These are phyloP conservation scores for Chloroceryle amazona DNA, from an alignment of 2,797 vertebrate genomes.

Conservation along the genomic window DNA sequence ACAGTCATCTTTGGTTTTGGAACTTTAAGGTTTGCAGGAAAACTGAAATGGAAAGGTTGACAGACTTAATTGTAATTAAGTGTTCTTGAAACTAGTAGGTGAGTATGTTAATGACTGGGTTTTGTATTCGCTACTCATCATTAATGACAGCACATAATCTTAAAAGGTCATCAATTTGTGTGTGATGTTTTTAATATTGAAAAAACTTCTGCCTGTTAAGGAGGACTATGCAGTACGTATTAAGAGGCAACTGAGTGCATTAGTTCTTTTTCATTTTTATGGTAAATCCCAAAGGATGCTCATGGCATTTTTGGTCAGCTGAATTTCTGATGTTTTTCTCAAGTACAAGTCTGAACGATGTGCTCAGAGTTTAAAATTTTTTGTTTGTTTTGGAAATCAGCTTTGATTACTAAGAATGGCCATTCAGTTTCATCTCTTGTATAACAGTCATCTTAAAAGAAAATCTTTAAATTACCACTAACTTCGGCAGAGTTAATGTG, in stretches of 20 bases:
- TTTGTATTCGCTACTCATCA: neutral
- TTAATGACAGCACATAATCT: neutral
- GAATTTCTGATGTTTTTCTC: neutral
- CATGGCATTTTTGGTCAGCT: fast-evolving
- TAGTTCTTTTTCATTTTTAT: neutral
- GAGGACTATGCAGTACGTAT: neutral
- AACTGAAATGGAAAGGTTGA: neutral
- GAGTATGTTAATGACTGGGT: neutral
- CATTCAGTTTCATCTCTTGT: neutral
- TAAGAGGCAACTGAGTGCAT: neutral
- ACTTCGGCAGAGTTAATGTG: neutral
- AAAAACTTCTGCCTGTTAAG: fast-evolving
- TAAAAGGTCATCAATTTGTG: neutral
- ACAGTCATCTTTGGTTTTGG: neutral
- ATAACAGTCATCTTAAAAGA: neutral
- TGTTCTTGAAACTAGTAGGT: neutral
- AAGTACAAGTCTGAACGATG: neutral
- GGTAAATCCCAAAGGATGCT: neutral
- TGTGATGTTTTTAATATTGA: neutral
- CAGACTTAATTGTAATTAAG: neutral
- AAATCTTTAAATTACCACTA: neutral
- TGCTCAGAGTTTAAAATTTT: neutral
- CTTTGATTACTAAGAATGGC: neutral
- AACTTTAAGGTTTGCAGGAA: neutral
- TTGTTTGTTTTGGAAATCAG: neutral